These are phyloP conservation scores for Baryphthengus martii DNA, from an alignment of 2,113 vertebrate genomes.

Conservation along the genomic window DNA sequence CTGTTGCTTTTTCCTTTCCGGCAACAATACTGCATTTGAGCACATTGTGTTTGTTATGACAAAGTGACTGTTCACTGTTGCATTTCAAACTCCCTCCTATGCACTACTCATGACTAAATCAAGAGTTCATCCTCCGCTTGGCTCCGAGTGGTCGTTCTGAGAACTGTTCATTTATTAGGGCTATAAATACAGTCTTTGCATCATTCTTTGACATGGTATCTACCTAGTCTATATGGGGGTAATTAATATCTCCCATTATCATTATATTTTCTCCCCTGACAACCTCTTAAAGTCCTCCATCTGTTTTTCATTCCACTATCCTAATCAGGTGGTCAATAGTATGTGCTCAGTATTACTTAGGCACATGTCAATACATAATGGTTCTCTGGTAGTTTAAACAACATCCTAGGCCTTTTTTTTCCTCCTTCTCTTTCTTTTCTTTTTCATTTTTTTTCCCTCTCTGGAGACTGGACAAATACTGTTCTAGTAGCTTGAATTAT, in stretches of 20 bases:
- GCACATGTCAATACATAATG: neutral
- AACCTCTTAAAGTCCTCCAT: neutral
- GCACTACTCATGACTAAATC: neutral
- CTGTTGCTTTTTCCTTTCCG: neutral
- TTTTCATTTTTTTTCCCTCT: too few species aligned
- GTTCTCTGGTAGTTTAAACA: neutral
- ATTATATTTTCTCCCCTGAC: neutral
- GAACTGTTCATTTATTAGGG: neutral
- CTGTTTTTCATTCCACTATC: neutral
- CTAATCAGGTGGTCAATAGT: neutral
- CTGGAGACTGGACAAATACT: neutral
- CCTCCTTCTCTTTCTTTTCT: too few species aligned
- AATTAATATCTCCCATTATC: constrained; percentile 6
- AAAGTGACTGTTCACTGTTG: neutral
- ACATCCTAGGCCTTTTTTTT: neutral
- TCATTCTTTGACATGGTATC: neutral
- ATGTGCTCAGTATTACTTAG: neutral
- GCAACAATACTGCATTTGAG: neutral
- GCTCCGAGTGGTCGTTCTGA: constrained; percentile 21
- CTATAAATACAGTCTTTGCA: constrained; percentile 37
- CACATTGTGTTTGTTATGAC: neutral
- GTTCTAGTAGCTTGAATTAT: neutral
- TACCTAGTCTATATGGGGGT: neutral
- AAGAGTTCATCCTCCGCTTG: neutral
- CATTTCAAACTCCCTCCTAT: neutral